These are phyloP conservation scores for Mirza zaza DNA, from an alignment of 2,113 vertebrate genomes.

Conservation along the genomic window DNA sequence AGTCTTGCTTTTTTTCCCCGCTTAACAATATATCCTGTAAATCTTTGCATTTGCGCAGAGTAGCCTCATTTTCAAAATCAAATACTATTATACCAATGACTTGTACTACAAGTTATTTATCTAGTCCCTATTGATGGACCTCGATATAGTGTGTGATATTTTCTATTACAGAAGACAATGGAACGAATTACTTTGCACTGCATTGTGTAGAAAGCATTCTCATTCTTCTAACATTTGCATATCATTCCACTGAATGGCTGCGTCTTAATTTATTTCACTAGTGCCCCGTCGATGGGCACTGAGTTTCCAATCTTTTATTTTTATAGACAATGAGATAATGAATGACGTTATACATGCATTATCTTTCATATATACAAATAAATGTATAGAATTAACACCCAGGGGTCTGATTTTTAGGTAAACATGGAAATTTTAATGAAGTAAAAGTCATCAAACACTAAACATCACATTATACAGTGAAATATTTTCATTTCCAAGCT, in stretches of 20 bases:
- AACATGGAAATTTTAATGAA: constrained; percentile 9
- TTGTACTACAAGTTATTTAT: background rate
- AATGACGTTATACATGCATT: background rate
- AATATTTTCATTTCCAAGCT: background rate
- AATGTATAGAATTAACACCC: background rate
- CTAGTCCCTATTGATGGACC: background rate
- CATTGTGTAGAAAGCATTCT: background rate
- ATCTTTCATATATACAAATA: background rate
- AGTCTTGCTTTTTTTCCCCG: background rate
- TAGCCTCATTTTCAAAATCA: background rate
- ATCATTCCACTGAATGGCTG: background rate
- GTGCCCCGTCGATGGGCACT: background rate
- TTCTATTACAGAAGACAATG: background rate
- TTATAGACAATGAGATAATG: background rate
- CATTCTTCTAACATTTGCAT: background rate
- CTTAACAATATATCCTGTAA: background rate
- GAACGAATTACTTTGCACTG: background rate
- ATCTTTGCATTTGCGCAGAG: background rate
- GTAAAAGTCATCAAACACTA: background rate
- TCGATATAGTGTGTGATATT: background rate
- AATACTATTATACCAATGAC: background rate
- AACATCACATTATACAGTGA: background rate
- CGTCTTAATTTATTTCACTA: background rate
- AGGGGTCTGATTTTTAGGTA: background rate
- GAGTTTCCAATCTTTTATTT: background rate